Evolutionary conservation across 2,797 vertebrate species (phyloP).

Genomic region (Sebastes minor): DNA sequence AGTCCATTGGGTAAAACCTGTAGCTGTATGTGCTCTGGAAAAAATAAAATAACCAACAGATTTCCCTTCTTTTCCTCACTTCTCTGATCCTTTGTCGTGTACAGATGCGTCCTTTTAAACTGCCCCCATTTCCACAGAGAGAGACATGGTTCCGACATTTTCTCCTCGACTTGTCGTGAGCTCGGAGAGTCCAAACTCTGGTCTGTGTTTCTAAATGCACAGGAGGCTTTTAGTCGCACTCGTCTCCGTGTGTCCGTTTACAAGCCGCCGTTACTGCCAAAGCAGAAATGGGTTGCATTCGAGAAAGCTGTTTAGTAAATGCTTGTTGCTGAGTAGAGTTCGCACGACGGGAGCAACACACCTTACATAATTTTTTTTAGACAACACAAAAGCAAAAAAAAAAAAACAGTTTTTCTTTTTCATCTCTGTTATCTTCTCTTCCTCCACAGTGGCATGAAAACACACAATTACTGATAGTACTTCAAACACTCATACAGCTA

Average conservation of each 20-base stretch:
- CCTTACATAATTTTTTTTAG: background rate
- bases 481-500: conserved; percentile 58
- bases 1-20: conserved; percentile 62
- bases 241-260: conserved; percentile 18
- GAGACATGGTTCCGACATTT: background rate
- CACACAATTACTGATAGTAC: conserved; percentile 72
- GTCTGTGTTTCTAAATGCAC: background rate
- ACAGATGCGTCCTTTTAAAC: conserved; percentile 27
- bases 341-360: conserved; percentile 24
- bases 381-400: conserved; percentile 26
- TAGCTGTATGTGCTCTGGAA: conserved; percentile 60
- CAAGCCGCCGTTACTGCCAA: conserved; percentile 1
- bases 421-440: conserved; percentile 46
- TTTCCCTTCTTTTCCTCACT: conserved; percentile 52
- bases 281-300: conserved; percentile 28
- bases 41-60: conserved; percentile 28
- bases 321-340: conserved; percentile 43
- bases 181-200: conserved; percentile 27
- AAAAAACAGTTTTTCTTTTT: conserved; percentile 24
- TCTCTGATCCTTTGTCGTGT: conserved; percentile 25
- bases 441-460: conserved; percentile 66
- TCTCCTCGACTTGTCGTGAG: conserved; percentile 4
- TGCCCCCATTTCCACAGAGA: conserved; percentile 4
- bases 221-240: conserved; percentile 28
- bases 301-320: conserved; percentile 49